Evolutionary conservation across 2,113 vertebrate species (phyloP), one percentile per base, ranked within the genome.

Genomic region (Castor canadensis): DNA sequence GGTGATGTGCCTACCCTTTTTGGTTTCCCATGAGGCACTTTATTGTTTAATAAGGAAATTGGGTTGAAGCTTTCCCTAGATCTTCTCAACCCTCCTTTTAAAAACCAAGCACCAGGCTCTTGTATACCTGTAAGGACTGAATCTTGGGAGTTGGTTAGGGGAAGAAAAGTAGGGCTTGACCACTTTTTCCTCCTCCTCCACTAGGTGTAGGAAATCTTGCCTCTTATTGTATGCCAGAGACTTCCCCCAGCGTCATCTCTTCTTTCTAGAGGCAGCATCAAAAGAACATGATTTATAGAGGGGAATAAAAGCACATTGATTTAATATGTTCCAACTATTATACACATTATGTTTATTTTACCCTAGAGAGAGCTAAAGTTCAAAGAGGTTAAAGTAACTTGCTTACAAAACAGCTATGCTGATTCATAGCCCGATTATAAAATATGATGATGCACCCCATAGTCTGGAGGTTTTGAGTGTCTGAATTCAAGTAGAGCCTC

Each of bases 401-500:
- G 38, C 87, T 87, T 77, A 24, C 40, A 80, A 92, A 94, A 80
- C 45, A 91, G n/a, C 28, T 75, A 56, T 86, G 32, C 9, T 71
- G 52, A 64, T 47, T 82, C 76, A 84, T 77, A 93, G 66, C 15
- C 38, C 9, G 32, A 19, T 2, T 69, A 1, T 56, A 80, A 93
- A 73, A 19, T 16, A 67, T 26, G 58, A 67, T 35, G 47, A 80
- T 9, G 30, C 69, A 19, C 19, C 9, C 60, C 52, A 64, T 13
- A 89, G 32, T 56, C 90, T 69, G 47, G 28, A 64, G 64, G 43
- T 83, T 93, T 89, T n/a, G 0, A 71, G 71, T 66, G 7, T 47
- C 90, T 85, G 84, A 89, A 90, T 81, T 93, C 35, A 79, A 95
- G 32, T 77, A 56, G n/a, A 96, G 77, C 30, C 92, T 79, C 79